Evolutionary conservation across 2,113 vertebrate genomes (phyloP), one percentile per base, ranked within the genome.

Genomic region (Ceratotherium simum): DNA sequence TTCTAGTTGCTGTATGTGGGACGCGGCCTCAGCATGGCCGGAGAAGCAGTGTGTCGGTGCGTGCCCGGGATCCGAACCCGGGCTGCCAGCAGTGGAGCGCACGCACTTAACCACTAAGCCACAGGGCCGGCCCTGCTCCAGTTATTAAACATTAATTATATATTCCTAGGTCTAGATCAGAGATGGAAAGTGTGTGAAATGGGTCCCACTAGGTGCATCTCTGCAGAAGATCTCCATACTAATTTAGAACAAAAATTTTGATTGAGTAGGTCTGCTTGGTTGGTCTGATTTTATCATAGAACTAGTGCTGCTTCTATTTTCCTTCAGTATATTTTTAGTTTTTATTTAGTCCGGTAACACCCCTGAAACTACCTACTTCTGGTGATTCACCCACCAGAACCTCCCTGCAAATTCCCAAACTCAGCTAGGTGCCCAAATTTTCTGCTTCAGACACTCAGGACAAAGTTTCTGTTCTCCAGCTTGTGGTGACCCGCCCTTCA

Each of bases 241-340:
- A 18, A 86, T n/a, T 69, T 86, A 75, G 16, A 67, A 58, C 4
- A 13, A 36, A 65, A 65, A 73, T 27, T 85, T 51, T 79, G 21
- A 62, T 23, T 51, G 29, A 56, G 16, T 20, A 8, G 20, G 23
- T 67, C 39, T 76, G 25, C 17, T 67, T 25, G 65, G 4, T 67
- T 83, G 73, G 6, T 96, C 54, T 90, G n/a, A 90, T 90, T 97
- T 91, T 31, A 79, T 79, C 10, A 64, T 14, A 36, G 10, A 81
- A 67, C 42, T 48, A 58, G 7, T 2, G 20, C 78, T 82, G 33
- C 10, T 87, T 90, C 46, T 70, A 8, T 42, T 91, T 97, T 46
- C 20, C n/a, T 58, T 73, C 13, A 4, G 1, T 67, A 31, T 82
- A 27, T 10, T 51, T 94, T 88, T 76, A 67, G 18, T 86, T 86